Conservation (phyloP, 2,888 invertebrate genomes). For the Sturmia bella region DNA sequence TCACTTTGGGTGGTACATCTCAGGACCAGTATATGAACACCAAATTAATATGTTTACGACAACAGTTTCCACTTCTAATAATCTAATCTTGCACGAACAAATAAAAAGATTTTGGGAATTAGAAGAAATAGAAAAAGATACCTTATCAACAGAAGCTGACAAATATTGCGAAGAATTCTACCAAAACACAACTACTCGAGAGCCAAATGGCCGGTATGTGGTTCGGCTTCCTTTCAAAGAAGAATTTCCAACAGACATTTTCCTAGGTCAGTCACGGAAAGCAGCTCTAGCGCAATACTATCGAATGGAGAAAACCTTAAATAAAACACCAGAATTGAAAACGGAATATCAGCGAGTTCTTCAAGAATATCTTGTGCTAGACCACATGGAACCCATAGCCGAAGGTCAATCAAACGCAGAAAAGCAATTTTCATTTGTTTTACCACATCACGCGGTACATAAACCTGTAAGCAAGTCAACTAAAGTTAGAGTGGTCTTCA, state of each 20-base stretch:
- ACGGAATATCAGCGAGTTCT: neutral
- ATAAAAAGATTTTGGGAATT: conserved; percentile 28
- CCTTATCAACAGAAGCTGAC: neutral
- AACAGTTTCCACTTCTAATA: neutral
- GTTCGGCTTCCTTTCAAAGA: conserved; percentile 22
- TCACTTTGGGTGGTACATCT: conserved; percentile 4
- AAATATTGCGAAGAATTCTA: conserved; percentile 5
- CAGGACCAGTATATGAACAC: neutral
- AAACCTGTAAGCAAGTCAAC: neutral
- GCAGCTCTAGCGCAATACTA: conserved; percentile 8
- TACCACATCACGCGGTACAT: neutral
- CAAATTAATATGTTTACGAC: neutral
- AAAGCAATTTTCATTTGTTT: neutral
- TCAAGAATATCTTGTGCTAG: neutral
- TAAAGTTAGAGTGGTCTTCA: no score
- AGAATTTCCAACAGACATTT: neutral
- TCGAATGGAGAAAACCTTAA: no score
- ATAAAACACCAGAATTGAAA: neutral
- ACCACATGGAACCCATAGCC: neutral
- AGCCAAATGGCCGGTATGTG: neutral
- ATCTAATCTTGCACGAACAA: neutral
- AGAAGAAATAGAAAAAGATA: neutral
- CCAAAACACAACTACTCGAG: neutral
- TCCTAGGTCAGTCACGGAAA: neutral
- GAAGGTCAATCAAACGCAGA: no score